These are phyloP conservation scores for Lepidotrigona ventralis DNA, from an alignment of 1,140 invertebrate species.

Conservation along the genomic window DNA sequence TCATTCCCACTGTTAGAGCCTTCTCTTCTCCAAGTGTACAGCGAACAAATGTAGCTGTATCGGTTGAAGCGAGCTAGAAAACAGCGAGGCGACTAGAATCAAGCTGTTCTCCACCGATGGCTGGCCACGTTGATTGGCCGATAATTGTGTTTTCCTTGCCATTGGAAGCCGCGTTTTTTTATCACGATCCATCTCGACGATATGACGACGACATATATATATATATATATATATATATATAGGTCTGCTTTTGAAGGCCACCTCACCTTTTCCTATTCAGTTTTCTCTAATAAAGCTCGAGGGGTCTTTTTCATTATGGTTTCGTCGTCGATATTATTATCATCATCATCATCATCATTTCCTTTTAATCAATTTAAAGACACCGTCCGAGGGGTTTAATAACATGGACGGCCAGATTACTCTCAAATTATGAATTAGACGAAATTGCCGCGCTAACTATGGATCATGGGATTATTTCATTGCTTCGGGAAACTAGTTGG, in stretches of 20 bases:
- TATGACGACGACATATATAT: not conserved
- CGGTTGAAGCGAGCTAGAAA: not conserved
- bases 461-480: not conserved
- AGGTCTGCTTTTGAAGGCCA: not conserved
- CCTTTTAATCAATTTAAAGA: not conserved
- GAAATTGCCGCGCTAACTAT: not conserved
- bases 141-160: conserved; percentile 66
- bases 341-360: no score
- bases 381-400: not conserved
- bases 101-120: conserved; percentile 5
- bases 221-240: not conserved
- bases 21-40: no score
- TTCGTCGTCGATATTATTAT: not conserved
- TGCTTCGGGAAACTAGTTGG: not conserved
- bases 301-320: not conserved
- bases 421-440: not conserved
- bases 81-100: conserved; percentile 23
- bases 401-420: not conserved
- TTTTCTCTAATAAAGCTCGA: not conserved
- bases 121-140: conserved; percentile 59
- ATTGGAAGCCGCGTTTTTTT: conserved; percentile 31
- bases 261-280: not conserved
- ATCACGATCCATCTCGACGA: conserved; percentile 1
- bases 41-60: conserved; percentile 18
- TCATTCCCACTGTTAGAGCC: no score